Base-by-base conservation (phyloP, 2,888 invertebrate genomes). In the Didymodactylos carnosus region DNA sequence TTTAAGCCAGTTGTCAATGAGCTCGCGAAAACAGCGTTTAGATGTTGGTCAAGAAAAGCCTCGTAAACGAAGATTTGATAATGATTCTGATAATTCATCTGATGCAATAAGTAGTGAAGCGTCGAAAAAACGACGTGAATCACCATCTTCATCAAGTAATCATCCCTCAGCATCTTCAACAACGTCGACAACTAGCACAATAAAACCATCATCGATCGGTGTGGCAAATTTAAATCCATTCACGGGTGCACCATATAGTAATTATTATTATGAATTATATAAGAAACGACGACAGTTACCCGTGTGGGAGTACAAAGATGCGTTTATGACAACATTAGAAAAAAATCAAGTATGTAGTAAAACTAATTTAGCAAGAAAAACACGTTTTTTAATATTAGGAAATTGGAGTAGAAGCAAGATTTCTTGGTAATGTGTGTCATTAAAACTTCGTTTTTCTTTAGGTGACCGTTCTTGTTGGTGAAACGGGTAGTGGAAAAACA, bases 231-330 rank as follows among this genome's bases (percentile, higher is more conserved):
- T 75, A 1, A 75, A 75, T 43, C 70, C 39, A n/a, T 75, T 69
- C 23, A 92, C 88, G 78, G 88, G 89, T 35, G 85, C 90, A 75
- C 90, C 93, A 1, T 94, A 89, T 82, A 91, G 94, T 0, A 89
- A 89, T 70, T 88, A 90, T 77, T 97, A 93, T 82, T 89, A 91
- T 83, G 91, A 93, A 78, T 78, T 83, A 71, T 89, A 90, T 76
- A 88, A 91, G 73, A 94, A 94, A 79, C 87, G 98, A 41, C 89
- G 91, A 40, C 88, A 89, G 2, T 86, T 99, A 76, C 98, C 98
- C 0, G 98, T 99, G 0, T 98, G 97, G 88, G 97, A 99, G 81
- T 97, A 99, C 84, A 89, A 91, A 80, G 88, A 90, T 2, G 94
- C 95, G 84, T 99, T 99, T 83, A 91, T 94, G 89, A 88, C 94